Base-by-base conservation (phyloP, 2,888 invertebrate species). In the Ligdia adustata region DNA sequence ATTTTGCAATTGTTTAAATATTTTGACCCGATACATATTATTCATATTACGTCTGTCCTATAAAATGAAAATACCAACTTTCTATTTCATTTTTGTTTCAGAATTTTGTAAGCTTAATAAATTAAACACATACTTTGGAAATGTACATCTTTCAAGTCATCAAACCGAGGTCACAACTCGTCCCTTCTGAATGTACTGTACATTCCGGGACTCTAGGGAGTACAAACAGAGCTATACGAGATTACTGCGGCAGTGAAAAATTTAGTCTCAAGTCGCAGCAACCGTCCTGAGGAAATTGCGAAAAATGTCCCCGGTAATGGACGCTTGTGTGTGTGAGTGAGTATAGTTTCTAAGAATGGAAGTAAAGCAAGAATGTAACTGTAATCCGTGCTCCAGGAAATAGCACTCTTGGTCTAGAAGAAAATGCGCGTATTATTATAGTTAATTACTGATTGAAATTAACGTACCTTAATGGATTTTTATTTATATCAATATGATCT, bases 281-380 rank as follows among this genome's bases (percentile, higher is more conserved):
- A 24, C 38, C 37, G 48, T 52, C 37, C 57, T 47, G 41, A 39
- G 73, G 70, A 75, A 75, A 78, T 74, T 74, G 67, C 69, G 69
- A 73, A 70, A 78, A 78, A 74, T 72, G 69, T 59, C 44, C 55
- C 62, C 50, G 49, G 64, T 75, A 71, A 75, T 71, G 66, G 69
- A 68, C 63, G 61, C 62, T 60, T 27, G 28, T 44, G 41, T 69
- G 62, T 67, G 66, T 60, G 62, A 52, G n/a, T n/a, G n/a, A n/a
- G n/a, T n/a, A n/a, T n/a, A n/a, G n/a, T n/a, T 47, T 33, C 44
- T 26, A 50, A 20, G 27, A 42, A 39, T 44, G 45, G 47, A 37
- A 7, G 44, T 35, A 26, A 12, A 9, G 4, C 15, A 15, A 11
- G 27, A 11, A 9, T 22, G 15, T 11, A 20, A 7, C n/a, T n/a